Evolutionary conservation across 2,797 vertebrate species (phyloP).

Genomic region (Syngnathus rostellatus): DNA sequence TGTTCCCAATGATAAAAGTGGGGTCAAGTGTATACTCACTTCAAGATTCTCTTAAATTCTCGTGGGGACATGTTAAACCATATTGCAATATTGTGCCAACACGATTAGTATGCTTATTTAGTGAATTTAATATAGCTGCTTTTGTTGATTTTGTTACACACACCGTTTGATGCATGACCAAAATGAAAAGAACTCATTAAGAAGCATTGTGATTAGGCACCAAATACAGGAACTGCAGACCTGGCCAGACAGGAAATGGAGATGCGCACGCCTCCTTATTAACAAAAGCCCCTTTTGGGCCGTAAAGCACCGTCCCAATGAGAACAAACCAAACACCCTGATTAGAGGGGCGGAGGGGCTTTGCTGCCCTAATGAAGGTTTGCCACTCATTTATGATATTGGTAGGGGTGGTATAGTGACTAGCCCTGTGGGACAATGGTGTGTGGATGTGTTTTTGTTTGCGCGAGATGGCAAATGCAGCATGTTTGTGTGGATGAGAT

Average conservation of each 20-base stretch:
- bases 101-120: constrained; percentile 7
- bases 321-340: constrained; percentile 61
- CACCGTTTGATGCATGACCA: constrained; percentile 40
- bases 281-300: constrained; percentile 66
- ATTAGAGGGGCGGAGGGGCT: constrained; percentile 55
- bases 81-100: background rate
- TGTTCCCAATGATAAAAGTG: background rate
- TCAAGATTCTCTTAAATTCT: background rate
- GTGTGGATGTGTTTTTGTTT: background rate
- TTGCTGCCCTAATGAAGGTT: constrained; percentile 68
- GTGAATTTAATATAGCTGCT: constrained; percentile 26
- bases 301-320: constrained; percentile 66
- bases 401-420: constrained; percentile 64
- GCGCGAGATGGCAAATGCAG: constrained; percentile 33
- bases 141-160: constrained; percentile 26
- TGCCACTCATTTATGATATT: constrained; percentile 73
- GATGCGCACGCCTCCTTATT: constrained; percentile 69
- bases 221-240: constrained; percentile 67
- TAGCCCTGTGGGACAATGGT: constrained; percentile 54
- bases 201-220: constrained; percentile 51
- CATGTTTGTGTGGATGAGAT: constrained; percentile 53
- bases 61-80: background rate
- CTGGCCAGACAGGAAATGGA: constrained; percentile 72
- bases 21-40: background rate
- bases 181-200: constrained; percentile 71